phyloP scores from a whole-genome alignment of 2,888 invertebrate genomes.

The Anagyrus pseudococci region DNA sequence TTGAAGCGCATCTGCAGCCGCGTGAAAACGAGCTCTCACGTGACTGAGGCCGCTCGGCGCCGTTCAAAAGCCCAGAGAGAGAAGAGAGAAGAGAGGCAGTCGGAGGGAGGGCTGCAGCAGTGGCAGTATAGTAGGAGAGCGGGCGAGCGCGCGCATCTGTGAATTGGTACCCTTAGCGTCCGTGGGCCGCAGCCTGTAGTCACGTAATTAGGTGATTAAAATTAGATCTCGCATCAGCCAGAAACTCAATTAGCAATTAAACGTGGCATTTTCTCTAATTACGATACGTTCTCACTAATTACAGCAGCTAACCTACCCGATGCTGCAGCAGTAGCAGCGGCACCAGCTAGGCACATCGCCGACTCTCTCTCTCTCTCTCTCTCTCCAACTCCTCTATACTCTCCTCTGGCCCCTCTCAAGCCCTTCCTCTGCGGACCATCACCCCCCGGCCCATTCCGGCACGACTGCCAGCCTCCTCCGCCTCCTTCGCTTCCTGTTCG shows the following conservation, averaged over 20 bases:
- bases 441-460: conserved; percentile 29
- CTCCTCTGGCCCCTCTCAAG: background rate
- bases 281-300: conserved; percentile 66
- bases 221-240: conserved; percentile 67
- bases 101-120: no score
- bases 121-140: no score
- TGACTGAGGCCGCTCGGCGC: conserved; percentile 2
- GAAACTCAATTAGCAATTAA: conserved; percentile 69
- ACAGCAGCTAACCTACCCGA: conserved; percentile 55
- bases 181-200: conserved; percentile 61
- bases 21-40: conserved; percentile 27
- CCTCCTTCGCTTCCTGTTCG: conserved; percentile 40
- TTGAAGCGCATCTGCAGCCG: conserved; percentile 4
- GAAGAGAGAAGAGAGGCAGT: background rate
- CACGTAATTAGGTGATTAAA: conserved; percentile 69
- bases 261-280: conserved; percentile 69
- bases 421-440: conserved; percentile 24
- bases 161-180: conserved; percentile 37
- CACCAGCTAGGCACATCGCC: no score
- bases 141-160: conserved; percentile 7
- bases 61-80: conserved; percentile 6
- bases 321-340: no score
- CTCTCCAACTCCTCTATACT: no score
- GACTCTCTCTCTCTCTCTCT: no score
- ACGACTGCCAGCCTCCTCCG: background rate